Evolutionary conservation across 2,113 vertebrate species (phyloP).

Genomic region (Prunella himalayana): DNA sequence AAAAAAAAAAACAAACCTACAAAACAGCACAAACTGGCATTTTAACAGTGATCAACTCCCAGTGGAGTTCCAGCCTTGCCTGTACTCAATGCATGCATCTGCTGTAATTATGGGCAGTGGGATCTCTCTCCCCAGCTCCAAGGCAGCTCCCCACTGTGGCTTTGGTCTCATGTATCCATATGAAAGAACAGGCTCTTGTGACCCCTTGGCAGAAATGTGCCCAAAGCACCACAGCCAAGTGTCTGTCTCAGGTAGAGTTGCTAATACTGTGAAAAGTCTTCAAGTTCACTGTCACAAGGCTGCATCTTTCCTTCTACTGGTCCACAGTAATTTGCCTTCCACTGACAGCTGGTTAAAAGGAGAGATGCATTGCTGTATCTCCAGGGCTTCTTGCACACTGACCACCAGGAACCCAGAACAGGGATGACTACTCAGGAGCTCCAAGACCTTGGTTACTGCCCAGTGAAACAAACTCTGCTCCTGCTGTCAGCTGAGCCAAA

Average conservation of each 20-base stretch:
- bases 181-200: background rate
- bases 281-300: rapidly evolving
- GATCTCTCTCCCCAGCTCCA: background rate
- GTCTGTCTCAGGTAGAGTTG: background rate
- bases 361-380: rapidly evolving
- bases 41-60: background rate
- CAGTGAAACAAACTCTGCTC: background rate
- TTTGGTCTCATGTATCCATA: background rate
- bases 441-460: background rate
- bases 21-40: background rate
- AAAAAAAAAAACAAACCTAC: background rate
- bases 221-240: background rate
- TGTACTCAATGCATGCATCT: background rate
- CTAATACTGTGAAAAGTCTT: background rate
- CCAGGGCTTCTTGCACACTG: background rate
- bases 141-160: rapidly evolving
- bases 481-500: background rate
- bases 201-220: background rate
- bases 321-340: background rate
- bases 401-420: background rate
- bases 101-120: background rate
- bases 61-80: background rate
- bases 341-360: background rate
- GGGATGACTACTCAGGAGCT: background rate
- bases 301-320: background rate